Percentiles rank a stretch among this genome's conserved stretches.
phyloP scores from a whole-genome alignment of 2,797 vertebrate genomes.

The Scleropages formosus region DNA sequence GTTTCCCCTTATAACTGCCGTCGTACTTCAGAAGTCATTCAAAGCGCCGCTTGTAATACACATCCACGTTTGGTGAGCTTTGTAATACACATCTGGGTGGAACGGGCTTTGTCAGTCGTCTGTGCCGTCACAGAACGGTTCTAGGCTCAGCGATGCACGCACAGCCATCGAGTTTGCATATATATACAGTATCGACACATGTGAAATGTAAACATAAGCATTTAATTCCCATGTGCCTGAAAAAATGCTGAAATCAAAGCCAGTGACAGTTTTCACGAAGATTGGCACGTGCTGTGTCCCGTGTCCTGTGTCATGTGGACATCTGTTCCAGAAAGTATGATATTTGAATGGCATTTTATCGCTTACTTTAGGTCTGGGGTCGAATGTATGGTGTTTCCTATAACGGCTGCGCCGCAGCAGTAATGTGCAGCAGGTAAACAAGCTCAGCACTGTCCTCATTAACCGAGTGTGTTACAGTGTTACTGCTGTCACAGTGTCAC shows the following conservation, averaged over 20 bases:
- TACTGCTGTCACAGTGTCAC: background rate
- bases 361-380: background rate
- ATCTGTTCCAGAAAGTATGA: background rate
- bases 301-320: background rate
- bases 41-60: background rate
- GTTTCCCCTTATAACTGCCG: background rate
- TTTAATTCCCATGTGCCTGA: background rate
- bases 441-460: background rate
- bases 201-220: background rate
- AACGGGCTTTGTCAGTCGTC: no score
- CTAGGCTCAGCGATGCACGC: background rate
- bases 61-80: no score
- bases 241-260: background rate
- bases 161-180: background rate
- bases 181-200: no score
- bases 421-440: background rate
- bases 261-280: background rate
- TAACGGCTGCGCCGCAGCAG: background rate
- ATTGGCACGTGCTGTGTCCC: background rate
- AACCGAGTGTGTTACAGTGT: background rate
- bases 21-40: slow-evolving; percentile 3
- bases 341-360: background rate
- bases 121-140: no score
- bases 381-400: background rate
- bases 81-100: no score